Base-by-base conservation (phyloP, 2,113 vertebrate genomes). In the Laterallus jamaicensis region DNA sequence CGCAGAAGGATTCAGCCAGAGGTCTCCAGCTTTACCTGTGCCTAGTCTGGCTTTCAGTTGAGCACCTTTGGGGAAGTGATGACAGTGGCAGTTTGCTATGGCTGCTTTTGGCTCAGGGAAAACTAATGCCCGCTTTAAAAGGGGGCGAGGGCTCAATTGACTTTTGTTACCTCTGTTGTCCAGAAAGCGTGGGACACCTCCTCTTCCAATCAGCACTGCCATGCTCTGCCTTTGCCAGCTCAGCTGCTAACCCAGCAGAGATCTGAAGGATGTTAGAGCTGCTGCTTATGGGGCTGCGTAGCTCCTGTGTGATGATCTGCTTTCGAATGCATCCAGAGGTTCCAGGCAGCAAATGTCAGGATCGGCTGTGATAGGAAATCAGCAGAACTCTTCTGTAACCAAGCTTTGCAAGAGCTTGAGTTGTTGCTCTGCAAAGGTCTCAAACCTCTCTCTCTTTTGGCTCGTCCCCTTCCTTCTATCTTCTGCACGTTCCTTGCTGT, bases 81-180 rank as follows among this genome's bases (percentile, higher is more conserved):
- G 42, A 21, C 29, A 42, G 1, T 40, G 31, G 22, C 49, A 50
- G 11, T 75, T 67, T 67, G 17, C n/a, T 75, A 2, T 55, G 14
- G 19, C 68, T 86, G 18, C 13, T 90, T 52, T 76, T 37, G 18
- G 13, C 58, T 86, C 89, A 59, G 25, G 29, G 68, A 67, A n/a
- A 35, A 26, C 5, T 40, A 31, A 79, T 58, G 19, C 20, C 37
- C 11, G 1, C 32, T 86, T 62, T 11, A 56, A 50, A 67, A 29
- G 10, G 32, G 15, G 3, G 8, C 2, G 3, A 14, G 24, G 5
- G 3, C 47, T 91, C 64, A 55, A 2, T 0, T 55, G 31, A 14
- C 55, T 68, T 31, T 55, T 71, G 39, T 42, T 4, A 40, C 8
- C 59, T 71, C 62, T 89, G 35, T 56, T 77, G 21, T 21, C 2